These are phyloP conservation scores for Pipistrellus kuhlii DNA, from an alignment of 2,797 vertebrate species.

Conservation along the genomic window DNA sequence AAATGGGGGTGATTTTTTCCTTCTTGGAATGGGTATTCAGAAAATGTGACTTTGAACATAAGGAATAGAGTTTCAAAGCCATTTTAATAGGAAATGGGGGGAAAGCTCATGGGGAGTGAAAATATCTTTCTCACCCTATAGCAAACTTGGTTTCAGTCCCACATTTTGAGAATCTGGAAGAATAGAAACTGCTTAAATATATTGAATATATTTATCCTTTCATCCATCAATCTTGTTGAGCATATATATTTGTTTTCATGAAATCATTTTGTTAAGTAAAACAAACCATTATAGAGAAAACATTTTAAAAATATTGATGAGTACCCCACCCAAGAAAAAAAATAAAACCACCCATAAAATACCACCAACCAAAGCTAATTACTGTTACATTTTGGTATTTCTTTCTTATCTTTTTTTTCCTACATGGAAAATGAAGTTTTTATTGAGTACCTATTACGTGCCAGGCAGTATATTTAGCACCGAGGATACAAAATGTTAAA, in stretches of 20 bases:
- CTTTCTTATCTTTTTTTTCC: constrained; percentile 10
- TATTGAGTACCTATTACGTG: neutral
- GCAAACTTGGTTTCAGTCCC: neutral
- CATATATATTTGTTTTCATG: constrained; percentile 6
- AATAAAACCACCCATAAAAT: constrained; percentile 9
- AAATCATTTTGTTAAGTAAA: constrained; percentile 49
- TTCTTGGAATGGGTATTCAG: constrained; percentile 23
- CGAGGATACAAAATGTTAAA: constrained; percentile 33
- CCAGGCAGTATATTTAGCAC: neutral
- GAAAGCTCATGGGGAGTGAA: neutral
- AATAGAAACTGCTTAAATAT: constrained; percentile 20
- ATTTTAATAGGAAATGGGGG: constrained; percentile 52
- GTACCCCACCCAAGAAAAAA: neutral
- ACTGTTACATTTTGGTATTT: neutral
- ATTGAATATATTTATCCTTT: neutral
- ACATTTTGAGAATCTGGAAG: constrained; percentile 22
- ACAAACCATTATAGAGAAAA: neutral
- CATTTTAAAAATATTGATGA: neutral
- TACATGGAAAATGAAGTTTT: constrained; percentile 33
- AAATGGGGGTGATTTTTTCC: constrained; percentile 48
- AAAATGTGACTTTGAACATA: constrained; percentile 39
- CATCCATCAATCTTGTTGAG: neutral
- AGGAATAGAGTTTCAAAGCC: neutral
- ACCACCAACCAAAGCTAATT: neutral
- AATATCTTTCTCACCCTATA: neutral